Conservation (phyloP, 1,140 invertebrate genomes). For the Drosophila athabasca region DNA sequence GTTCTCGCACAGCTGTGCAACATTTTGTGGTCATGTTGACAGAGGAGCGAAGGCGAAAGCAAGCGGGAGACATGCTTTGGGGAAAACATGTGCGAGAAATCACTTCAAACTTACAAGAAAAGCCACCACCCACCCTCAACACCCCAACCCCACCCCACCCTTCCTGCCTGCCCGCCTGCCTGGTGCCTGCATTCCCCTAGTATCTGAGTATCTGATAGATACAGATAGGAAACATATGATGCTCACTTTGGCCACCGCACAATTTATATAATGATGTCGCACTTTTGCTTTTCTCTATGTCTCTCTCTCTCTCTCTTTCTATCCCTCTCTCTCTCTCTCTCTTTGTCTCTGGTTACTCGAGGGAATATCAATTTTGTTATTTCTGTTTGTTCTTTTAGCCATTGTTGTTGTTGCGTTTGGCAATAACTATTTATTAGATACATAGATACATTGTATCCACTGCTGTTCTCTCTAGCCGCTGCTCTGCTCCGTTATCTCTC, state of each 20-base stretch:
- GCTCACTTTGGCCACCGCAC: slow-evolving; percentile 58
- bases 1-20: slow-evolving; percentile 66
- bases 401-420: slow-evolving; percentile 50
- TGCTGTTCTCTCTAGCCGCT: not conserved
- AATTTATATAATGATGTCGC: slow-evolving; percentile 82
- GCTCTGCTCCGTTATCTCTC: not conserved
- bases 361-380: slow-evolving; percentile 78
- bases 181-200: slow-evolving; percentile 29
- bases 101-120: slow-evolving; percentile 58
- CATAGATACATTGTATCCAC: slow-evolving; percentile 68
- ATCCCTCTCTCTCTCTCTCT: not conserved
- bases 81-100: slow-evolving; percentile 76
- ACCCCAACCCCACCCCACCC: too few relatives aligned
- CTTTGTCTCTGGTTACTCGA: slow-evolving; percentile 12
- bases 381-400: not conserved
- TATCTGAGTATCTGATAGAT: slow-evolving; percentile 62
- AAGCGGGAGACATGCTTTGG: slow-evolving; percentile 28
- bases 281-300: slow-evolving; percentile 63
- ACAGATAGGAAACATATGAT: slow-evolving; percentile 81
- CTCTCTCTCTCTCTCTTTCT: not conserved
- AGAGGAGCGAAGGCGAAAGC: slow-evolving; percentile 16
- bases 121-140: slow-evolving; percentile 13
- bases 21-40: slow-evolving; percentile 77
- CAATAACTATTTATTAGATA: slow-evolving; percentile 82
- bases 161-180: not conserved